Percentiles rank a stretch among this genome's conserved stretches.
These are phyloP conservation scores for Holothuria glaberrima DNA, from an alignment of 35 echinoderm and acorn worm genomes.

Conservation along the genomic window DNA sequence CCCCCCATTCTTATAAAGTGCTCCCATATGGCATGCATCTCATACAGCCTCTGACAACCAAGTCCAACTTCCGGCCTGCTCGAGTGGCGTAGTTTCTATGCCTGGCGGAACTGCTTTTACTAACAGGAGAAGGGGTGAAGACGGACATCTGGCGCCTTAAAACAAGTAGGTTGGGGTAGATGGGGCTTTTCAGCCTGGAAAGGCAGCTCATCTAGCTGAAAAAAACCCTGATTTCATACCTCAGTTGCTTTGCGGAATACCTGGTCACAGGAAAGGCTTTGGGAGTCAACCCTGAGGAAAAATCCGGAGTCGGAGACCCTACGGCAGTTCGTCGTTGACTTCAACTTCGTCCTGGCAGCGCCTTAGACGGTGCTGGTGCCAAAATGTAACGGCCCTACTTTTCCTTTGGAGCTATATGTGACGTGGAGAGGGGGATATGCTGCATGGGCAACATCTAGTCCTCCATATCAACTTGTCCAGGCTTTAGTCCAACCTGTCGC, in stretches of 20 bases:
- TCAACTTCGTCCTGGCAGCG: not conserved
- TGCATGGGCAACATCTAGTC: slow-evolving; percentile 8
- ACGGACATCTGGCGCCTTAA: not conserved
- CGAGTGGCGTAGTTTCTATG: no score
- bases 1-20: no score
- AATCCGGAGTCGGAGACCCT: slow-evolving; percentile 9
- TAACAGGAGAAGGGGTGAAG: no score
- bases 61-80: no score
- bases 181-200: not conserved
- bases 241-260: slow-evolving; percentile 48
- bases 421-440: slow-evolving; percentile 35
- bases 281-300: slow-evolving; percentile 43
- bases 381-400: slow-evolving; percentile 12
- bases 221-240: slow-evolving; percentile 59
- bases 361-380: not conserved
- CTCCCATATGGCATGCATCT: no score
- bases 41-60: no score
- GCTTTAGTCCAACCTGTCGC: not conserved
- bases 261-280: slow-evolving; percentile 41
- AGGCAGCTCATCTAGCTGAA: not conserved
- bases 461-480: slow-evolving; percentile 30
- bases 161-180: not conserved
- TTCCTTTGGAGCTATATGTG: slow-evolving; percentile 23
- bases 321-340: not conserved
- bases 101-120: no score